Percentiles rank a stretch among this genome's conserved stretches.
Evolutionary conservation across 2,888 invertebrate genomes (phyloP).

Genomic region (Napeogenes inachia): DNA sequence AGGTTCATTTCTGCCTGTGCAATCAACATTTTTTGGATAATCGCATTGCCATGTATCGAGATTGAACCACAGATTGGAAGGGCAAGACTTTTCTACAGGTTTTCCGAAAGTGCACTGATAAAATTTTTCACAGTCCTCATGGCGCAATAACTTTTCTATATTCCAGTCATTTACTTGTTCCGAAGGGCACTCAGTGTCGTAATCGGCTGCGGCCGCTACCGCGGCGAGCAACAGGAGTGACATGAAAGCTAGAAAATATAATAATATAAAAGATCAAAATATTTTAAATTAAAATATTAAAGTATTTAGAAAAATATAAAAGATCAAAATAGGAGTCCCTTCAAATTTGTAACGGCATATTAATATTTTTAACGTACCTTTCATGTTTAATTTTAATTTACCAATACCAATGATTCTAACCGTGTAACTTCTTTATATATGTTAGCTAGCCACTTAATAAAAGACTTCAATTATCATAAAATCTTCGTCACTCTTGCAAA

Average conservation of each 20-base stretch:
- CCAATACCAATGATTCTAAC: conserved; percentile 9
- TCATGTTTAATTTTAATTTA: conserved; percentile 27
- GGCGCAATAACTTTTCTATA: conserved; percentile 73
- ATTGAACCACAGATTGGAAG: conserved; percentile 76
- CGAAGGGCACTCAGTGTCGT: conserved; percentile 47
- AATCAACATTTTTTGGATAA: conserved; percentile 79
- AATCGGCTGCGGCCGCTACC: conserved; percentile 30
- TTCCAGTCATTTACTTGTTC: conserved; percentile 52
- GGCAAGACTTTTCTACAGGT: conserved; percentile 78
- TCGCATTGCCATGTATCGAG: conserved; percentile 76
- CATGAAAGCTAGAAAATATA: conserved; percentile 22
- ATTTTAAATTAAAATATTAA: background rate
- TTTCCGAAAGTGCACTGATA: conserved; percentile 81
- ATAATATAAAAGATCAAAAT: too few species aligned
- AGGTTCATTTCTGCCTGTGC: conserved; percentile 59
- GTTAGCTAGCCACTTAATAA: conserved; percentile 14
- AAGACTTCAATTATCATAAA: conserved; percentile 17
- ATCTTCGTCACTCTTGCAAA: conserved; percentile 17
- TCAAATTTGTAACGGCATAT: background rate
- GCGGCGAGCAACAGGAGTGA: conserved; percentile 31
- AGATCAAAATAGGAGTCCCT: background rate
- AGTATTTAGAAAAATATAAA: background rate
- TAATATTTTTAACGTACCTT: conserved; percentile 24
- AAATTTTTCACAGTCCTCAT: conserved; percentile 79
- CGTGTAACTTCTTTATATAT: conserved; percentile 20